phyloP scores from a whole-genome alignment of 1,140 invertebrate species.

The Cyclargus thomasi region DNA sequence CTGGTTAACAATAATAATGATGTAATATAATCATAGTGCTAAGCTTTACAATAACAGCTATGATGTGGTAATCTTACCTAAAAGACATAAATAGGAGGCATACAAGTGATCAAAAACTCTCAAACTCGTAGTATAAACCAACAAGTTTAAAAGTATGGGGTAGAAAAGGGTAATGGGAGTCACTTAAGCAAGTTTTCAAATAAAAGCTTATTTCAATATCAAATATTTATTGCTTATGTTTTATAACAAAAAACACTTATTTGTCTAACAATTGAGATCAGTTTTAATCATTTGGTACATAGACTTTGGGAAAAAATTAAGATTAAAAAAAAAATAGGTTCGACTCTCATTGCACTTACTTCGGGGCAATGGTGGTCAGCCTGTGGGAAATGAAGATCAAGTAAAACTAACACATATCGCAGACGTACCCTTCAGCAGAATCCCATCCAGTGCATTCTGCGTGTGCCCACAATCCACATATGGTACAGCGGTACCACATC shows the following conservation, averaged over 20 bases:
- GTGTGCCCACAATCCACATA: slow-evolving; percentile 37
- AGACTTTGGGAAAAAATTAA: slow-evolving; percentile 31
- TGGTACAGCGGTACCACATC: slow-evolving; percentile 39
- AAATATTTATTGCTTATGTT: slow-evolving; percentile 28
- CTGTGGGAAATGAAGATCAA: slow-evolving; percentile 31
- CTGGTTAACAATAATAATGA: too few species aligned
- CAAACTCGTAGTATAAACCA: too few species aligned
- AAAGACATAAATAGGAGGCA: too few species aligned
- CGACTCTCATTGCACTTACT: slow-evolving; percentile 32
- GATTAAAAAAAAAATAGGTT: slow-evolving; percentile 36
- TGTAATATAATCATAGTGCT: too few species aligned
- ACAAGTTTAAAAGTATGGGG: too few species aligned
- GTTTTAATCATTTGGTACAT: slow-evolving; percentile 36
- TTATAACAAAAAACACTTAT: slow-evolving; percentile 27
- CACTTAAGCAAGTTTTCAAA: neutral
- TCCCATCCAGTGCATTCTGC: slow-evolving; percentile 35
- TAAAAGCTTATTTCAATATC: slow-evolving; percentile 19
- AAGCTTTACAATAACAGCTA: too few species aligned
- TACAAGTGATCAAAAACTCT: too few species aligned
- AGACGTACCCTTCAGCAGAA: slow-evolving; percentile 35
- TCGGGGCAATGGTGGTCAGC: slow-evolving; percentile 32
- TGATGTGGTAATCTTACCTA: too few species aligned
- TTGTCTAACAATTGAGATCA: slow-evolving; percentile 31
- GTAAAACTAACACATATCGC: slow-evolving; percentile 32
- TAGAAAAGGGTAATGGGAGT: slow-evolving; percentile 18